Base-by-base conservation (phyloP, 1,140 invertebrate species). In the Zaprionus lachaisei region DNA sequence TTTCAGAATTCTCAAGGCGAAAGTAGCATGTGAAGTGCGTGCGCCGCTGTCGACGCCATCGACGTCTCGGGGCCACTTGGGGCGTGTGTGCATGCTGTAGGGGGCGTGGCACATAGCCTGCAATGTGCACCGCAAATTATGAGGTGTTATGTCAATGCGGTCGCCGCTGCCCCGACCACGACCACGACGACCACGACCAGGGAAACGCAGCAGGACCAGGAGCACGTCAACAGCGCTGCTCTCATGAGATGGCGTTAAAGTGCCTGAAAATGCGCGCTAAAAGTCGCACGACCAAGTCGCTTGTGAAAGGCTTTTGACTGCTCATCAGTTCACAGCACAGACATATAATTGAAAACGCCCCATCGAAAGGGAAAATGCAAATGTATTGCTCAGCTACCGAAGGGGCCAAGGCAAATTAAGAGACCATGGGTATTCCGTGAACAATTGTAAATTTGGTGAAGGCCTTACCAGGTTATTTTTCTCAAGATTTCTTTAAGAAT, bases 1-100 rank as follows among this genome's bases (percentile, higher is more conserved):
- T 89, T 89, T 90, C 17, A 81, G 81, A 90, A 89, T 89, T 89
- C 85, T 89, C 85, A 89, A 89, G 85, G 85, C 85, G 85, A 89
- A 89, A 89, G 84, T 89, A 22, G 67, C 63, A 65, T 76, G 64
- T 38, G 71, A 54, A 41, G 63, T 90, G 86, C 84, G 79, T 90
- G 82, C 74, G 82, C 79, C 76, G 54, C 26, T 22, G 57, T 44
- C 44, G 38, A 44, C 38, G 56, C n/a, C 9, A 12, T 22, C 15
- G 9, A 12, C 2, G 38, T 60, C 17, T 65, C 28, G 22, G 22
- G 37, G 51, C 49, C 41, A 20, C 28, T 72, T 65, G 57, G 72
- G 84, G 83, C 85, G 84, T 89, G 85, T 34, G 65, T 41, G 66
- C 51, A 76, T 62, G 67, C 54, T 26, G 22, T 7, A n/a, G 55